Evolutionary conservation across 2,888 invertebrate genomes (phyloP).

Genomic region (Drosophila macrothrix): DNA sequence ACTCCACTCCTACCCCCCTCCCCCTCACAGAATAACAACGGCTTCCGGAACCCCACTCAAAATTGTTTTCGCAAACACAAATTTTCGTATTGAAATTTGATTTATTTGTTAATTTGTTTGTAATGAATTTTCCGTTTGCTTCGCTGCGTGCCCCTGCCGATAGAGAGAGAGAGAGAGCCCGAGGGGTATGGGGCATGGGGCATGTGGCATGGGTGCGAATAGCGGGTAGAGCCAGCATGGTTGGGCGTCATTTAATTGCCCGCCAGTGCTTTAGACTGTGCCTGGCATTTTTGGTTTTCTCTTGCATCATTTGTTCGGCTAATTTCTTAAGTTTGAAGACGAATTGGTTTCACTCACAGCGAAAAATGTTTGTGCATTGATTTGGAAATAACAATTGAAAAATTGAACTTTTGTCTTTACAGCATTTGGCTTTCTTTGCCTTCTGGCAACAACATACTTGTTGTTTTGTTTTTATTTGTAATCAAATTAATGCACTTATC

Average conservation of each 20-base stretch:
- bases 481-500: background rate
- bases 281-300: constrained; percentile 64
- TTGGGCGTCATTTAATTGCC: constrained; percentile 71
- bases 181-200: constrained; percentile 18
- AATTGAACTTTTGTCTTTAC: constrained; percentile 24
- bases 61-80: constrained; percentile 83
- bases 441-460: background rate
- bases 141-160: constrained; percentile 53
- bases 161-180: background rate
- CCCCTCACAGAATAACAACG: background rate
- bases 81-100: constrained; percentile 85
- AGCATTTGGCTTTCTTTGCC: background rate
- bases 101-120: constrained; percentile 85
- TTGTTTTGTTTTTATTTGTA: background rate
- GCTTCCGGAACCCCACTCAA: constrained; percentile 63
- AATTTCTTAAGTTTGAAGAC: constrained; percentile 62
- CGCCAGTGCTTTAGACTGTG: constrained; percentile 42
- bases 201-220: constrained; percentile 17
- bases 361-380: constrained; percentile 55
- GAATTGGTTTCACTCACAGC: constrained; percentile 33
- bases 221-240: constrained; percentile 13
- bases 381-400: constrained; percentile 62
- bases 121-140: constrained; percentile 83
- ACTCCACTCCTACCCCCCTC: background rate
- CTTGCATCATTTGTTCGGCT: constrained; percentile 75